A percentile compares a stretch with the other conserved stretches of the same genome.
These are phyloP conservation scores for Lota lota DNA, from an alignment of 2,113 vertebrate genomes.

Conservation along the genomic window DNA sequence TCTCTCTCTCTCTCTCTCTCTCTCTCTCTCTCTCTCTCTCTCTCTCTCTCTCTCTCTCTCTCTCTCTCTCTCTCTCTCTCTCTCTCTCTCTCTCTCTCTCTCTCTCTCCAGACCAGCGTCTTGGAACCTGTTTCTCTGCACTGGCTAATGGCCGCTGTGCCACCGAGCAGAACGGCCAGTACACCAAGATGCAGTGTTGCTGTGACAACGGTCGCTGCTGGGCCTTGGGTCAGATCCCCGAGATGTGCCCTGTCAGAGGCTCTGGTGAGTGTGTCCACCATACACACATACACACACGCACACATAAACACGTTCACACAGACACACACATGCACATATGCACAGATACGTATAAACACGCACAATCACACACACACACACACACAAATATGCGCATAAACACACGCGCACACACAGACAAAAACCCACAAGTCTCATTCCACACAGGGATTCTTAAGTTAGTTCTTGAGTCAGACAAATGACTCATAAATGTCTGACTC, in stretches of 20 bases:
- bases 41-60: not conserved
- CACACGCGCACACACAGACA: no score
- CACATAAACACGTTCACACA: no score
- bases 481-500: not conserved
- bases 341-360: no score
- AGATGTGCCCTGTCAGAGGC: slow-evolving; percentile 92
- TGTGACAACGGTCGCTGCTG: slow-evolving; percentile 95
- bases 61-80: not conserved
- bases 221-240: slow-evolving; percentile 84
- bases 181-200: slow-evolving; percentile 92
- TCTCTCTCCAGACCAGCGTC: slow-evolving; percentile 82
- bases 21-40: no score
- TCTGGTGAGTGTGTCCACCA: slow-evolving; percentile 78
- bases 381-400: no score
- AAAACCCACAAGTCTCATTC: no score
- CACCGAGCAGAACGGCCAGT: slow-evolving; percentile 83
- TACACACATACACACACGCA: no score
- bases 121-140: slow-evolving; percentile 88
- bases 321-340: no score
- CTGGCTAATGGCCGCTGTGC: slow-evolving; percentile 90
- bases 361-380: not conserved
- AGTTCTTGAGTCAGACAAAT: no score
- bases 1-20: no score
- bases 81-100: not conserved
- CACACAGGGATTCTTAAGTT: no score